Percentiles rank a stretch among this genome's conserved stretches.
Conservation (phyloP, 2,113 vertebrate genomes). For the Lycaon pictus region DNA sequence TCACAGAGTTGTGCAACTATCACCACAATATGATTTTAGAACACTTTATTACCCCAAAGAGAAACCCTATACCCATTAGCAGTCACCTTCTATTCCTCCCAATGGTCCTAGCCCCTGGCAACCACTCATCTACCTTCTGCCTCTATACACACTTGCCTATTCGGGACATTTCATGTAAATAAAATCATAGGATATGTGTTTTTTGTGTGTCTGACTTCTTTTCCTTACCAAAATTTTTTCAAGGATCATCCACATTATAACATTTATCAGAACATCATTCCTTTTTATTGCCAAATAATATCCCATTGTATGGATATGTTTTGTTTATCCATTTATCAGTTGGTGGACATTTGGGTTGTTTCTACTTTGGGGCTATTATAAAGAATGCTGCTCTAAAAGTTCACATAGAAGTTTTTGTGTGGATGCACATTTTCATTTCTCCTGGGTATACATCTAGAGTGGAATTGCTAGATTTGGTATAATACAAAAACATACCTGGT, state of each 20-base stretch:
- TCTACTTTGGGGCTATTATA: background rate
- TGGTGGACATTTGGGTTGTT: background rate
- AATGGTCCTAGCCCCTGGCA: background rate
- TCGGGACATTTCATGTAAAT: background rate
- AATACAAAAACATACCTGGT: constrained; percentile 18
- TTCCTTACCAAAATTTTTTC: constrained; percentile 7
- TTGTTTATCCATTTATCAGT: background rate
- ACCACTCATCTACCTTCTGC: background rate
- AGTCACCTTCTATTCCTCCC: background rate
- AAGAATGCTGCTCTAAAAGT: constrained; percentile 45
- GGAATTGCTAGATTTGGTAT: background rate
- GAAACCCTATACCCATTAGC: background rate
- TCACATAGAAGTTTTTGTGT: background rate
- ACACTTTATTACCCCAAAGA: background rate
- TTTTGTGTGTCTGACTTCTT: constrained; percentile 11
- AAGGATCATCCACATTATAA: background rate
- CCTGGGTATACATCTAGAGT: background rate
- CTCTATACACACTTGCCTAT: background rate
- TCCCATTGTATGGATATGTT: background rate
- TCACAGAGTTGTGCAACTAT: background rate
- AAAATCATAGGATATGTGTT: background rate
- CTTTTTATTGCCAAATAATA: constrained; percentile 27
- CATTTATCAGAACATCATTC: background rate
- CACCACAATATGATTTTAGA: background rate
- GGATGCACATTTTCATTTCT: background rate